A percentile compares a stretch with the other conserved stretches of the same genome.
Conservation (phyloP, 2,113 vertebrate genomes). For the Nestor notabilis region DNA sequence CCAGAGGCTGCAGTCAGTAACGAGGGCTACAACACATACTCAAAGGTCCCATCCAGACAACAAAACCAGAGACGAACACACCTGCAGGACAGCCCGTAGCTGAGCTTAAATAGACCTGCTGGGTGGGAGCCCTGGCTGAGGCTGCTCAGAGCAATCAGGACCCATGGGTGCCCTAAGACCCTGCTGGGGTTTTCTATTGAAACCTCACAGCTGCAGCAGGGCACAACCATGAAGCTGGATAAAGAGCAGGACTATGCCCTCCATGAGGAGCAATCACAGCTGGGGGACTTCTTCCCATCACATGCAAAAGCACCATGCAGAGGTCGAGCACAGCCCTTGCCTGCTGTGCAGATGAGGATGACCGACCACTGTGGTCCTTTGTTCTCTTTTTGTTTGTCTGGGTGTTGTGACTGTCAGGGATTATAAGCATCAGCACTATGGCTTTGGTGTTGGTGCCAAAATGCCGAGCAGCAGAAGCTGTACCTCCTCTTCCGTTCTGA, state of each 20-base stretch:
- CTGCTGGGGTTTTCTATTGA: background rate
- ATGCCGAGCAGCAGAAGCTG: background rate
- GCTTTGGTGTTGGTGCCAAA: background rate
- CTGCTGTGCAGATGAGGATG: background rate
- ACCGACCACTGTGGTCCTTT: background rate
- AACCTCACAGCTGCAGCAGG: background rate
- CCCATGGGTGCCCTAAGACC: background rate
- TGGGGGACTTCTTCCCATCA: background rate
- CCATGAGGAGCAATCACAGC: background rate
- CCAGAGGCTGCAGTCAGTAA: background rate
- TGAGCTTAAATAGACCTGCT: background rate
- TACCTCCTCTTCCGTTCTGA: background rate
- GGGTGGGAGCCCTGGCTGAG: background rate
- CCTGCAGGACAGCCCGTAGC: fast-evolving
- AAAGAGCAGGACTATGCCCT: background rate
- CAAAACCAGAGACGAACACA: background rate
- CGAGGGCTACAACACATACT: fast-evolving
- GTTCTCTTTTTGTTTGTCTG: background rate
- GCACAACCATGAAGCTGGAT: background rate
- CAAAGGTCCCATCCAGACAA: fast-evolving
- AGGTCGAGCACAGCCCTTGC: background rate
- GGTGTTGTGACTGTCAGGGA: background rate
- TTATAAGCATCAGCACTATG: background rate
- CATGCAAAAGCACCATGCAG: background rate
- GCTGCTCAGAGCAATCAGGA: background rate